Base-by-base conservation (phyloP, 64 coral and sea anemone genomes). In the Acropora yongei region DNA sequence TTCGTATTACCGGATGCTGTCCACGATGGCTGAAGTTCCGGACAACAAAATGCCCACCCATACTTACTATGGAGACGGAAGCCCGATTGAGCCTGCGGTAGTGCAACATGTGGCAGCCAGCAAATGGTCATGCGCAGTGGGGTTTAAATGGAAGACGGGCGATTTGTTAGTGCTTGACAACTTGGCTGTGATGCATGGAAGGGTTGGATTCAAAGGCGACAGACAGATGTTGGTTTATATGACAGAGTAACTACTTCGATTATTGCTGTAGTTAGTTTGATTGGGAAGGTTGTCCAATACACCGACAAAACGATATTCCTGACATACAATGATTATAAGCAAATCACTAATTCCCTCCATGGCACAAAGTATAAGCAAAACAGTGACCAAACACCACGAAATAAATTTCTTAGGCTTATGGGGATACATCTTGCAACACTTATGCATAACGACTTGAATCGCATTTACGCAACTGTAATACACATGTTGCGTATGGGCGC, bases 81-180 rank as follows among this genome's bases (percentile, higher is more conserved):
- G 90, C 82, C 90, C 89, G 76, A 88, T 96, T 17, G 90, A 96
- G 83, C 78, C 90, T 44, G 86, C 41, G 65, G 94, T 96, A 44
- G 14, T 96, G 14, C 89, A 95, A 77, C 94, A 95, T 78, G 16
- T 95, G 14, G 77, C 78, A 4, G 90, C 89, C 14, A 81, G 60
- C 2, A 51, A 47, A 5, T 95, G 94, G 94, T 48, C 81, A 77
- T 88, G 89, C 67, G 79, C 90, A 43, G 83, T 95, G 8, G 90
- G 94, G 3, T 95, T 92, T 73, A 90, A 95, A 63, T 95, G 94
- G 94, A 77, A 86, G 61, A 80, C 83, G 43, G 90, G 90, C 1
- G 90, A 96, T 75, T 16, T 96, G 1, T 49, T 96, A 16, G 57
- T 93, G 9, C 40, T 96, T 30, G 90, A 93, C 72, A 93, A 96